Conservation (phyloP, 2,888 invertebrate genomes). For the Timema podura region DNA sequence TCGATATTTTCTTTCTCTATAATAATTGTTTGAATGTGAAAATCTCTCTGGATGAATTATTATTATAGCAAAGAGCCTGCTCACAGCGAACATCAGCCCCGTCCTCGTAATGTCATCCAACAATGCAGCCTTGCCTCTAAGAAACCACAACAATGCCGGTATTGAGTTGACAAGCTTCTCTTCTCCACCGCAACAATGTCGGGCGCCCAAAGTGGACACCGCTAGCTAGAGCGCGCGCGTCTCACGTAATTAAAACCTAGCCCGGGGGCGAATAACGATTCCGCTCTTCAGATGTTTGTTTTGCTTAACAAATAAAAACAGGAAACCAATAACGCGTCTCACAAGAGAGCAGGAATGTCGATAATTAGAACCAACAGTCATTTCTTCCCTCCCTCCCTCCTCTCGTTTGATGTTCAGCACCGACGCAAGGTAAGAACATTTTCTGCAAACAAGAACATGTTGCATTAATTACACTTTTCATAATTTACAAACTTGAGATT, state of each 20-base stretch:
- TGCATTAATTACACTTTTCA: too few species aligned
- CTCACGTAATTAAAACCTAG: constrained; percentile 22
- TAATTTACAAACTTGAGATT: too few species aligned
- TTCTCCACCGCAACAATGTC: constrained; percentile 15
- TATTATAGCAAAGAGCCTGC: too few species aligned
- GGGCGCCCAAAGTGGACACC: background rate
- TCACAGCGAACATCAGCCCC: too few species aligned
- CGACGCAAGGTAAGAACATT: too few species aligned
- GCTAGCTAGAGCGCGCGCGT: background rate
- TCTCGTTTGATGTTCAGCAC: constrained; percentile 9
- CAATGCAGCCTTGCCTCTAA: too few species aligned
- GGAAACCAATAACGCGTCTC: constrained; percentile 22
- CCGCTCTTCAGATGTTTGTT: constrained; percentile 26
- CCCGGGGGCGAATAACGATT: constrained; percentile 22
- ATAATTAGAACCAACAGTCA: constrained; percentile 21
- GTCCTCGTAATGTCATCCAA: too few species aligned
- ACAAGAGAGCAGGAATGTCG: constrained; percentile 21
- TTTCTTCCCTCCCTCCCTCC: background rate
- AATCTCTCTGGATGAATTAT: too few species aligned
- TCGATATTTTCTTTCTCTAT: too few species aligned
- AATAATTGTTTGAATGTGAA: too few species aligned
- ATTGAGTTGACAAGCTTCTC: too few species aligned
- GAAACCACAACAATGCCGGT: constrained; percentile 10
- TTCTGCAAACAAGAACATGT: too few species aligned
- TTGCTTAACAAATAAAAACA: constrained; percentile 26